Base-by-base conservation (phyloP, 2,113 vertebrate species). In the Lophius piscatorius region DNA sequence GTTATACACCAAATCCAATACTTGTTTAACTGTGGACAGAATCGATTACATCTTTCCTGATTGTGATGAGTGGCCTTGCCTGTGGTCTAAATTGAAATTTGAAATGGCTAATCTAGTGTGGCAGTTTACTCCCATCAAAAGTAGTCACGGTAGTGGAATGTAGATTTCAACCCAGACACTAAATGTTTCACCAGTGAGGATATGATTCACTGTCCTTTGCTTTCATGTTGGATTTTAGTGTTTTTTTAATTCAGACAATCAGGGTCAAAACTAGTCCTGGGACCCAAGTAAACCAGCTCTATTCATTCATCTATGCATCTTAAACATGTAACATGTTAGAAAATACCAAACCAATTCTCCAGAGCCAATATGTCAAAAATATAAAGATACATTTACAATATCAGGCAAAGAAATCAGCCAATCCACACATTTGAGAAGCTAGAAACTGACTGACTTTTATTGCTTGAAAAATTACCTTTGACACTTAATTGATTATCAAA, bases 41-140 rank as follows among this genome's bases (percentile, higher is more conserved):
- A 84, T 89, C 75, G 81, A 86, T 87, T 84, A 76, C 75, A 84
- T 86, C 67, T 74, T 73, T 72, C 72, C 70, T 73, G 72, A 63
- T 70, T 86, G 90, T 87, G 88, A 87, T 90, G 92, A 90, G 92
- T 88, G 89, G 93, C 66, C 36, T 21, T 10, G 62, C 74, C 72
- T 50, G 50, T 26, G 63, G 63, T 58, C 67, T 61, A 28, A 79
- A 82, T 82, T 48, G 29, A 76, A n/a, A 81, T 82, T 77, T 6
- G 48, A 76, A 79, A 81, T 35, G 72, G 65, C 49, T 59, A 63
- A 67, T 72, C 40, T 24, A 75, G 65, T 59, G 66, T 51, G 61
- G 33, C 54, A 78, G 74, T 74, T 84, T 63, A 55, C 42, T 67
- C 40, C 63, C 22, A 77, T 82, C 51, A 60, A 20, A 74, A 40